Evolutionary conservation across 2,888 invertebrate genomes (phyloP), one percentile per base, ranked within the genome.

Genomic region (Ptilodon capucinus): DNA sequence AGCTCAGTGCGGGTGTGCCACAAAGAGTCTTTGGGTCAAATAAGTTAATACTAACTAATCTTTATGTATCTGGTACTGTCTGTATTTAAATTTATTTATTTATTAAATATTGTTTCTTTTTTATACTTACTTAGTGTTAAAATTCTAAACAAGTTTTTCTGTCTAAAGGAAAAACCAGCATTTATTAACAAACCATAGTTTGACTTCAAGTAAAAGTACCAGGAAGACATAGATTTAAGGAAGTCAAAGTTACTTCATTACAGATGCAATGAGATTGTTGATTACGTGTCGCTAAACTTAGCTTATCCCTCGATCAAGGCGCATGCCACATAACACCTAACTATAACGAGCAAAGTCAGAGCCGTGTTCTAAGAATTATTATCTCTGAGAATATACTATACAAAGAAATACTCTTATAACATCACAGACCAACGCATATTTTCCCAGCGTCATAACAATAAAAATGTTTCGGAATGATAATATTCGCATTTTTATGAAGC

Each of bases 1-100:
- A 63, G 41, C 45, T 48, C 54, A 53, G 40, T 42, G 52, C 39
- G 55, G n/a, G 60, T 48, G 53, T 67, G 50, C 53, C 46, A 34
- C 66, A 57, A 62, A 62, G 57, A 46, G 42, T 21, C 45, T 40
- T 54, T 5, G 48, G 53, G 16, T 47, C 38, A 38, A n/a, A 18
- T 14, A 38, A 17, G 32, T 32, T 14, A 13, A 32, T 13, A 14
- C 14, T 32, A 14, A 32, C 32, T 5, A 14, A 14, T 14, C 0
- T 14, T 4, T 14, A 14, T 32, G 14, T 8, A 32, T 14, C 2
- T 32, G 3, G 28, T 7, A 21, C 7, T 1, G 21, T 21, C 21
- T 2, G 4, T 21, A 21, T 21, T 21, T 21, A 21, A 1, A 21
- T 6, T 6, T 21, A 21, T 21, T n/a, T n/a, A n/a, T n/a, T n/a